Evolutionary conservation across 2,888 invertebrate genomes (phyloP).

Genomic region (Trichopria drosophilae): DNA sequence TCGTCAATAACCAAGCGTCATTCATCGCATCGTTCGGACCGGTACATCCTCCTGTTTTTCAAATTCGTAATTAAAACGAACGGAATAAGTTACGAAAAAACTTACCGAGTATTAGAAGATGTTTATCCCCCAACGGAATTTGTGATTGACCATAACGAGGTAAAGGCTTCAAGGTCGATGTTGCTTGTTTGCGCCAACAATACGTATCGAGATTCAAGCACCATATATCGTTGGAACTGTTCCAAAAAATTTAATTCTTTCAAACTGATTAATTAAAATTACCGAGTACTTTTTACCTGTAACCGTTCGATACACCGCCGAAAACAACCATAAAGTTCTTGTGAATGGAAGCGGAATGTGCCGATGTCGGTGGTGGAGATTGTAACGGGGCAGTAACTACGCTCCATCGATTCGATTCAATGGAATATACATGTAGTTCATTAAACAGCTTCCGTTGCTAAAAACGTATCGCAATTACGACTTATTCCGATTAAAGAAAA

Average conservation of each 20-base stretch:
- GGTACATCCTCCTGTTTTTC: slow-evolving; percentile 72
- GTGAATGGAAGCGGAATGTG: slow-evolving; percentile 88
- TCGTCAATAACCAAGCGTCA: slow-evolving; percentile 88
- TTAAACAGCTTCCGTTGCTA: slow-evolving; percentile 82
- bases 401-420: slow-evolving; percentile 79
- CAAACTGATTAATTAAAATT: slow-evolving; percentile 4
- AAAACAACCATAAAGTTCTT: slow-evolving; percentile 82
- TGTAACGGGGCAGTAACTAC: slow-evolving; percentile 65
- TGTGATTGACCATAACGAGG: slow-evolving; percentile 94
- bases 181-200: slow-evolving; percentile 77
- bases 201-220: slow-evolving; percentile 77
- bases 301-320: slow-evolving; percentile 63
- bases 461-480: too few relatives aligned
- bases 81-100: not conserved
- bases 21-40: slow-evolving; percentile 83
- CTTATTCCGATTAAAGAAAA: not conserved
- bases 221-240: slow-evolving; percentile 83
- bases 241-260: slow-evolving; percentile 21
- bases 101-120: slow-evolving; percentile 74
- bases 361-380: slow-evolving; percentile 81
- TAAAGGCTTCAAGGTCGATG: slow-evolving; percentile 71
- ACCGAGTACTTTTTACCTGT: slow-evolving; percentile 43
- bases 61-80: not conserved
- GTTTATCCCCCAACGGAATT: slow-evolving; percentile 74
- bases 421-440: slow-evolving; percentile 87